Conservation (phyloP, 2,797 vertebrate species). For the Xerus rutilus region DNA sequence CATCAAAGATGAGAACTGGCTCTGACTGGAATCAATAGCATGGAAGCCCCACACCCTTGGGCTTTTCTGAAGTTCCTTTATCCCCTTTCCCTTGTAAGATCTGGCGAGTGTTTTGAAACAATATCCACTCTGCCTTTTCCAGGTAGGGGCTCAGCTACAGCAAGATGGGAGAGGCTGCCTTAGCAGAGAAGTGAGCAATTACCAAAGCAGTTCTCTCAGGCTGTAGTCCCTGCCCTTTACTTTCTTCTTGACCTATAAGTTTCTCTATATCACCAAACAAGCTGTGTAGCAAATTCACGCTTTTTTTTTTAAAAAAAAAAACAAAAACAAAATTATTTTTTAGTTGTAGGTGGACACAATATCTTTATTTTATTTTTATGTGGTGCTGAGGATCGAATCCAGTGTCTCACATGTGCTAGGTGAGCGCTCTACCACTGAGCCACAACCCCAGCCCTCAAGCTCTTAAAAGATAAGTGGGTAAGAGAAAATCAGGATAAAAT, state of each 20-base stretch:
- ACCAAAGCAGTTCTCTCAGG: background rate
- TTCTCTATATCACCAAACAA: background rate
- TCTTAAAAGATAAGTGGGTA: background rate
- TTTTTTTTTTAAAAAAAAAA: background rate
- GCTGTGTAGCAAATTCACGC: background rate
- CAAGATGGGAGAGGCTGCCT: background rate
- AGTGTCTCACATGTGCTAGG: no score
- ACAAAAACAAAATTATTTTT: no score
- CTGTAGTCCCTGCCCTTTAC: background rate
- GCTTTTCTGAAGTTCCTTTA: background rate
- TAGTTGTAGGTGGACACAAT: no score
- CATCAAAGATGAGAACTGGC: background rate
- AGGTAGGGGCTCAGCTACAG: background rate
- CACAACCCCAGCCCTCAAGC: background rate
- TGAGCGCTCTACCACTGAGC: no score
- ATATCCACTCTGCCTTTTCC: background rate
- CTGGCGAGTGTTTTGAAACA: constrained; percentile 3
- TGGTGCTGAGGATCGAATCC: no score
- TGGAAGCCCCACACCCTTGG: background rate
- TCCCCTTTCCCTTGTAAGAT: background rate
- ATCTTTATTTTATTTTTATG: no score
- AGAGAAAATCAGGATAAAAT: constrained; percentile 54
- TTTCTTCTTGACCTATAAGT: background rate
- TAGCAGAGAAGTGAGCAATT: background rate
- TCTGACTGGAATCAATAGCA: background rate